phyloP scores from a whole-genome alignment of 2,113 vertebrate genomes.

The Salvelinus namaycush region DNA sequence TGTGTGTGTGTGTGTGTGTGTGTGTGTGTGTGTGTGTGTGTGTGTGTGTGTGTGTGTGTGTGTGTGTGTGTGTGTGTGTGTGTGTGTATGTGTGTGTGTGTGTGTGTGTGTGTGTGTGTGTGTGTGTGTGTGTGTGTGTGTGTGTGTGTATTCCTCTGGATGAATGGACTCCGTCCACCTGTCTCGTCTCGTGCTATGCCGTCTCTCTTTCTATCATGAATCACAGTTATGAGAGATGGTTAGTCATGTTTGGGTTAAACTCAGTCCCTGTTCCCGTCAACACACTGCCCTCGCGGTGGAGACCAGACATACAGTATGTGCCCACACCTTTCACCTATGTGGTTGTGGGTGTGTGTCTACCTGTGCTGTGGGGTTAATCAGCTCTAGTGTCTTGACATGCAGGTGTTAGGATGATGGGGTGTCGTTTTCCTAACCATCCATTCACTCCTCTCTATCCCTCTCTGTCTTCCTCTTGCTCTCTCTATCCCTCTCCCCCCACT shows the following conservation, averaged over 20 bases:
- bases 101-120: no score
- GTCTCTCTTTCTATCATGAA: not conserved
- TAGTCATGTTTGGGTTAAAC: not conserved
- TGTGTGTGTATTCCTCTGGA: not conserved
- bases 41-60: no score
- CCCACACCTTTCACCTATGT: no score
- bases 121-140: not conserved
- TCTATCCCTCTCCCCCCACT: not conserved
- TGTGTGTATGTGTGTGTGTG: no score
- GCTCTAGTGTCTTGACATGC: not conserved
- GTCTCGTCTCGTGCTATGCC: not conserved
- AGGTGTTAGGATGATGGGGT: not conserved
- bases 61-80: not conserved
- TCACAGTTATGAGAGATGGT: not conserved
- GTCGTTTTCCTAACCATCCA: conserved; percentile 1
- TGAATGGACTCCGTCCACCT: not conserved
- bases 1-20: not conserved
- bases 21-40: not conserved
- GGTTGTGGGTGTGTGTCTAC: not conserved
- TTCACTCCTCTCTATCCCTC: not conserved
- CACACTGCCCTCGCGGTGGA: no score
- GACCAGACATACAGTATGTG: no score
- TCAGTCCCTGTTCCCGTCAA: no score
- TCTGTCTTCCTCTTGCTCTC: not conserved
- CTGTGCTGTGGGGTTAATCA: not conserved